Evolutionary conservation across 2,113 vertebrate species (phyloP), one percentile per base, ranked within the genome.

Genomic region (Capricornis sumatraensis): DNA sequence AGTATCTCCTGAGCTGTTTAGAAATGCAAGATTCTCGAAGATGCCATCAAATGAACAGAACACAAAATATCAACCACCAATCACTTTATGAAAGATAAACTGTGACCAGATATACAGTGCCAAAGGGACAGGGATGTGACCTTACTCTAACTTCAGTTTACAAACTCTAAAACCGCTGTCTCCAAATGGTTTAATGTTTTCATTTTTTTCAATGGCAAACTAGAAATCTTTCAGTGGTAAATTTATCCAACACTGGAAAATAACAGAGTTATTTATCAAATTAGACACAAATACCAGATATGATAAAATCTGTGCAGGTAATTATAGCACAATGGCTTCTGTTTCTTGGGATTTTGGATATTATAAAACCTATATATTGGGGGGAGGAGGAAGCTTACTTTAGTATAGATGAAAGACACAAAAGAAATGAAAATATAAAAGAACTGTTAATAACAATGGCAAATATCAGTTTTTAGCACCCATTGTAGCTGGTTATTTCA

Each of bases 11-110:
- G 91, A 92, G 76, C 90, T 91, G 93, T 97, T 87, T 98, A 98
- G 95, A 97, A 98, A 98, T 74, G 93, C 25, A 90, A 98, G 81
- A 91, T 28, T 3, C 86, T 96, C 40, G 79, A 89, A 96, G 79
- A 50, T 97, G 85, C 27, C 94, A 52, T 62, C 50, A 91, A 91
- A 98, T 98, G 28, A 94, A 71, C 71, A 97, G 88, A 94, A 97
- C 79, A 96, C 95, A 98, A 98, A 98, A 97, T 98, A 23, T n/a
- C 96, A 97, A 94, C 92, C 33, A 86, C 21, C 76, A 87, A 84
- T 97, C 91, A 95, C 89, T 98, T 90, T 85, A 95, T 23, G 15
- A 94, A 97, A 97, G 87, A 98, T 98, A 98, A 98, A 98, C 94
- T 97, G 2, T 94, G 30, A 23, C 76, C 36, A 67, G 47, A 94